phyloP scores from a whole-genome alignment of 2,797 vertebrate genomes.

The Manis pentadactyla region DNA sequence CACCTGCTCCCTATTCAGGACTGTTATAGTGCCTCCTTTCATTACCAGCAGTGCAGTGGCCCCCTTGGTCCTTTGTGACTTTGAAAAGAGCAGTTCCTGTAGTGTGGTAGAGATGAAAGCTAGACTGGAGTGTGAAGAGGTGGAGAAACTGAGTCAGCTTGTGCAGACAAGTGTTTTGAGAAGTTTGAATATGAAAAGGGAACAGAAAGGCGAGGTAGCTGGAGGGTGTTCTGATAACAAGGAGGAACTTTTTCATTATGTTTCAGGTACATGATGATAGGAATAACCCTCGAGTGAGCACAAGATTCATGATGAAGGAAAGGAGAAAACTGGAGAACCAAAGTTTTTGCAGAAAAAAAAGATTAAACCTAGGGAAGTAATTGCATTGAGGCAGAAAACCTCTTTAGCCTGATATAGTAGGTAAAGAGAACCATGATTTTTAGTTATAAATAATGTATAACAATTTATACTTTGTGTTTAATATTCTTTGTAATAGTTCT shows the following conservation, averaged over 20 bases:
- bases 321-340: neutral
- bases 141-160: neutral
- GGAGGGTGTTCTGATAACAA: neutral
- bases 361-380: neutral
- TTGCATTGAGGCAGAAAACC: neutral
- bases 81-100: neutral
- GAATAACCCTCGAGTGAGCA: neutral
- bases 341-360: rapidly evolving
- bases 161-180: neutral
- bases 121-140: neutral
- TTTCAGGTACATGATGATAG: neutral
- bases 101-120: neutral
- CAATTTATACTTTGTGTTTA: neutral
- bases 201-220: neutral
- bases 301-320: neutral
- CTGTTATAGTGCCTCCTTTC: neutral
- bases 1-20: neutral
- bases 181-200: neutral
- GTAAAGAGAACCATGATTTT: neutral
- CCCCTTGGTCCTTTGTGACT: neutral
- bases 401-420: neutral
- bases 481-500: neutral
- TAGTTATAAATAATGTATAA: neutral
- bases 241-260: neutral
- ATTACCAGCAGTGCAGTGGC: neutral